These are phyloP conservation scores for Camponotus fellah DNA, from an alignment of 2,888 invertebrate genomes.

Conservation along the genomic window DNA sequence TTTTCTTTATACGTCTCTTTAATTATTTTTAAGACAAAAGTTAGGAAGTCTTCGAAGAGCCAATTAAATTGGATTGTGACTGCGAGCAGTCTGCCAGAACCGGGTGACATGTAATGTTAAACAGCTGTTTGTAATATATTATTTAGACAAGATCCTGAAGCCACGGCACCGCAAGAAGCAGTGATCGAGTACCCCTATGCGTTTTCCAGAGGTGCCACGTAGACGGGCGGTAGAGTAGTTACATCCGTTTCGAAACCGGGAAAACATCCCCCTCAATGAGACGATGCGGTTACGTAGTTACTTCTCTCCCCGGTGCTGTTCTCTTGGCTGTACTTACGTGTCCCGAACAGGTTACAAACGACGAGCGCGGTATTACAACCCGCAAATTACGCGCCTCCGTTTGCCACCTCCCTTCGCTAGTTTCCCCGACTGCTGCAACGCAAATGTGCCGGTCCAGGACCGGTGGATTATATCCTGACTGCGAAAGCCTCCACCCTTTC, in stretches of 20 bases:
- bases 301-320: conserved; percentile 62
- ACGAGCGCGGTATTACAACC: conserved; percentile 81
- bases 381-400: conserved; percentile 79
- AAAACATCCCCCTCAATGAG: conserved; percentile 79
- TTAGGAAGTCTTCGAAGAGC: background rate
- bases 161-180: conserved; percentile 30
- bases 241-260: conserved; percentile 65
- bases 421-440: conserved; percentile 54
- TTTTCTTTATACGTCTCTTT: background rate
- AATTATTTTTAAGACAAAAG: background rate
- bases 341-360: conserved; percentile 81
- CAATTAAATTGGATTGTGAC: conserved; percentile 19
- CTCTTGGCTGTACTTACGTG: conserved; percentile 73
- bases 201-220: conserved; percentile 49
- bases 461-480: conserved; percentile 65
- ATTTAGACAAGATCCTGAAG: conserved; percentile 41
- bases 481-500: conserved; percentile 36
- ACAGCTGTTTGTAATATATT: conserved; percentile 43
- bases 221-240: conserved; percentile 58
- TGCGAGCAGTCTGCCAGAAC: conserved; percentile 1
- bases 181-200: conserved; percentile 55
- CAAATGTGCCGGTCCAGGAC: conserved; percentile 68
- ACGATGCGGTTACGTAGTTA: conserved; percentile 81
- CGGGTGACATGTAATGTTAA: conserved; percentile 26
- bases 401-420: conserved; percentile 9